Percentiles rank a stretch among this genome's conserved stretches.
These are phyloP conservation scores for Galeopsomyia nigrocyanea DNA, from an alignment of 2,888 invertebrate genomes.

Conservation along the genomic window DNA sequence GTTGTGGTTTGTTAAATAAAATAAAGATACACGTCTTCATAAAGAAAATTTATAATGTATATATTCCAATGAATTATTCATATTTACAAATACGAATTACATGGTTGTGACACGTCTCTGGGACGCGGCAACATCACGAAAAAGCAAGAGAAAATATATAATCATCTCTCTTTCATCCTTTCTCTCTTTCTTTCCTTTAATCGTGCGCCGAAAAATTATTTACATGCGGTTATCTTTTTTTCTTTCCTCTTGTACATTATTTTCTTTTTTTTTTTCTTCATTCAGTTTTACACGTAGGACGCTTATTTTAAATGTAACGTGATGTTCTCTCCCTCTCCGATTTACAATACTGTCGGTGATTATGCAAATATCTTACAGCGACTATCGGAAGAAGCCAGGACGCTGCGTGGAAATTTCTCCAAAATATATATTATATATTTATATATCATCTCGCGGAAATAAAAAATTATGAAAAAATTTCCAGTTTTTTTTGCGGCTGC, in stretches of 20 bases:
- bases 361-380: slow-evolving; percentile 44
- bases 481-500: slow-evolving; percentile 14
- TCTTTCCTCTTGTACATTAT: not conserved
- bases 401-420: not conserved
- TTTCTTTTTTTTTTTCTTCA: not conserved
- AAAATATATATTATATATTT: not conserved
- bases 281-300: no score
- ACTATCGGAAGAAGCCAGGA: slow-evolving; percentile 42
- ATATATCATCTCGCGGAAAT: slow-evolving; percentile 3
- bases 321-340: no score
- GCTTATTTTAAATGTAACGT: slow-evolving; percentile 5
- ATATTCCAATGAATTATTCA: slow-evolving; percentile 54
- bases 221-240: slow-evolving; percentile 28
- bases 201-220: slow-evolving; percentile 5
- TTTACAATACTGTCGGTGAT: slow-evolving; percentile 46
- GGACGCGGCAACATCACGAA: slow-evolving; percentile 47
- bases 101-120: slow-evolving; percentile 42
- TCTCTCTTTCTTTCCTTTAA: not conserved
- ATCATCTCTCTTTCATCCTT: slow-evolving; percentile 33
- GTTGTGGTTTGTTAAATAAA: not conserved
- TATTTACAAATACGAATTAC: slow-evolving; percentile 59
- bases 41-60: slow-evolving; percentile 51
- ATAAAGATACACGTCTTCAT: slow-evolving; percentile 5
- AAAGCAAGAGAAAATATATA: slow-evolving; percentile 56
- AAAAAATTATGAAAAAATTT: slow-evolving; percentile 33